phyloP scores from a whole-genome alignment of 1,140 invertebrate species.

The Apis mellifera region Amel_HAv3.1 CM009944.2:4589001-4589500 shows the following conservation, averaged over 20 bases:
- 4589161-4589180: background rate
- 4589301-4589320: too few relatives aligned
- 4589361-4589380: too few relatives aligned
- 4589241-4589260: too few relatives aligned
- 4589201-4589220: background rate
- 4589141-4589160: background rate
- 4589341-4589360: too few relatives aligned
- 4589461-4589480: background rate
- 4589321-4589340: too few relatives aligned
- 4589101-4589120: background rate
- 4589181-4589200: background rate
- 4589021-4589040: slow-evolving; percentile 42
- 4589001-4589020: slow-evolving; percentile 16
- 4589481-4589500: background rate
- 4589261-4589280: too few relatives aligned
- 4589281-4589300: too few relatives aligned
- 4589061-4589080: slow-evolving; percentile 6
- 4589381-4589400: too few relatives aligned
- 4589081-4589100: slow-evolving; percentile 30
- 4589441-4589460: too few relatives aligned
- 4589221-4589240: background rate
- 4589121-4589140: background rate
- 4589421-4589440: too few relatives aligned
- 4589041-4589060: slow-evolving; percentile 22
- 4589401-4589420: too few relatives aligned